Percentiles rank a stretch among this genome's conserved stretches.
Conservation (phyloP, 2,113 vertebrate genomes). For the Hypomesus transpacificus region DNA sequence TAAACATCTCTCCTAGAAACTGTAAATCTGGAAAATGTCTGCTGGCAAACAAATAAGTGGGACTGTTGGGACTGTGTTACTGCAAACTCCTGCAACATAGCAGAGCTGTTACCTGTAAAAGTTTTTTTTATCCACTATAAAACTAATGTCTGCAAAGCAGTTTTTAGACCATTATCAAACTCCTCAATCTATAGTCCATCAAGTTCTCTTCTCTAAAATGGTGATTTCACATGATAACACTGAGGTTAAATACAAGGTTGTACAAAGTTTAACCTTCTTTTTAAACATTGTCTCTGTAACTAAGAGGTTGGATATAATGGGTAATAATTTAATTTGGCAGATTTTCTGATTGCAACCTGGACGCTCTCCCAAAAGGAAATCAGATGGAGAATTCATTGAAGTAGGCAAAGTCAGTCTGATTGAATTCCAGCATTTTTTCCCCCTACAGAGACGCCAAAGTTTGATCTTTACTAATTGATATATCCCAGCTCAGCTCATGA, state of each 20-base stretch:
- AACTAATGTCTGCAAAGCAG: not conserved
- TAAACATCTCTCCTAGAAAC: too few relatives aligned
- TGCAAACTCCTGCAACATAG: not conserved
- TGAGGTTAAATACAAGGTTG: slow-evolving; percentile 25
- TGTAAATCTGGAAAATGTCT: not conserved
- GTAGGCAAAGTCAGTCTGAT: slow-evolving; percentile 47
- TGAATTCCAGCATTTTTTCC: slow-evolving; percentile 56
- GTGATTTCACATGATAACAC: not conserved
- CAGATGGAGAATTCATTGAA: slow-evolving; percentile 39
- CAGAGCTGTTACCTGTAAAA: not conserved
- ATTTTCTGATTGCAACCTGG: slow-evolving; percentile 50
- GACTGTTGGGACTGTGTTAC: not conserved
- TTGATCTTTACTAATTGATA: slow-evolving; percentile 75
- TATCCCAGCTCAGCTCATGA: slow-evolving; percentile 60
- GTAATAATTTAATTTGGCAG: slow-evolving; percentile 58
- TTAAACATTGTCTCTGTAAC: not conserved
- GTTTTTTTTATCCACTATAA: not conserved
- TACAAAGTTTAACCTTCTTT: slow-evolving; percentile 40
- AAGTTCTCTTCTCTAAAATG: not conserved
- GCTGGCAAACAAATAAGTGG: not conserved
- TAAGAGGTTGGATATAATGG: slow-evolving; percentile 49
- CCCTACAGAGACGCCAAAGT: slow-evolving; percentile 60
- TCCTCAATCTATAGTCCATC: too few relatives aligned
- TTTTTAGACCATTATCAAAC: not conserved
- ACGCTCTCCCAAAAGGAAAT: slow-evolving; percentile 32